phyloP scores from a whole-genome alignment of 2,797 vertebrate species.

The Rhinella marina region DNA sequence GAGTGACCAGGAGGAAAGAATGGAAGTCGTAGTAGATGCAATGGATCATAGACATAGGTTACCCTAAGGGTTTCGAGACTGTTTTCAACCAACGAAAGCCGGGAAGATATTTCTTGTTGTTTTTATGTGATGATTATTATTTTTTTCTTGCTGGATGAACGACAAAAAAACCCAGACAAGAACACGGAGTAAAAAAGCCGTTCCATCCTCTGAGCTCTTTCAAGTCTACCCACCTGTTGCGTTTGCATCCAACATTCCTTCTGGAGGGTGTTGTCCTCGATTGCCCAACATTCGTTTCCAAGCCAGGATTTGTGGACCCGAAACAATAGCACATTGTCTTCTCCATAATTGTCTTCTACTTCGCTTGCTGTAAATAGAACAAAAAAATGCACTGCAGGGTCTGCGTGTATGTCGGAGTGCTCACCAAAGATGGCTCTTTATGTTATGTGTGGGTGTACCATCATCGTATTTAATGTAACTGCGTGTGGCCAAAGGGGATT shows the following conservation, averaged over 20 bases:
- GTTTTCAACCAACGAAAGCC: not conserved
- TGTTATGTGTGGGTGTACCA: not conserved
- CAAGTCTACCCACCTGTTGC: constrained; percentile 67
- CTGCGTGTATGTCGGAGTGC: not conserved
- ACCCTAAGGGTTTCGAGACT: not conserved
- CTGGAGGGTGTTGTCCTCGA: constrained; percentile 64
- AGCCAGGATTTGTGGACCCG: constrained; percentile 64
- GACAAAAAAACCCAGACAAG: constrained; percentile 40
- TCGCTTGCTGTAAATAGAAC: constrained; percentile 63
- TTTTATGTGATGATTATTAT: constrained; percentile 21
- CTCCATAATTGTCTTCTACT: constrained; percentile 59
- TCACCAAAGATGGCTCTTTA: constrained; percentile 18
- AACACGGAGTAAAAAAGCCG: constrained; percentile 62
- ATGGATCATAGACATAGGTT: not conserved
- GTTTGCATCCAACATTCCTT: constrained; percentile 67
- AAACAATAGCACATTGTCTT: constrained; percentile 68
- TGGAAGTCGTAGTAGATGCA: not conserved
- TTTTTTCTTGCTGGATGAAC: constrained; percentile 50
- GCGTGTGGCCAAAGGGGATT: not conserved
- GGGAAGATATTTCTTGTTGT: constrained; percentile 3
- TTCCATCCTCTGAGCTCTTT: constrained; percentile 63
- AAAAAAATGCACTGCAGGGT: constrained; percentile 54
- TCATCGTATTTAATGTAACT: not conserved
- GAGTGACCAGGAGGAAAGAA: not conserved
- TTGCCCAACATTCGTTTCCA: constrained; percentile 67